phyloP scores from a whole-genome alignment of 2,113 vertebrate genomes.

The Cebus imitator region DNA sequence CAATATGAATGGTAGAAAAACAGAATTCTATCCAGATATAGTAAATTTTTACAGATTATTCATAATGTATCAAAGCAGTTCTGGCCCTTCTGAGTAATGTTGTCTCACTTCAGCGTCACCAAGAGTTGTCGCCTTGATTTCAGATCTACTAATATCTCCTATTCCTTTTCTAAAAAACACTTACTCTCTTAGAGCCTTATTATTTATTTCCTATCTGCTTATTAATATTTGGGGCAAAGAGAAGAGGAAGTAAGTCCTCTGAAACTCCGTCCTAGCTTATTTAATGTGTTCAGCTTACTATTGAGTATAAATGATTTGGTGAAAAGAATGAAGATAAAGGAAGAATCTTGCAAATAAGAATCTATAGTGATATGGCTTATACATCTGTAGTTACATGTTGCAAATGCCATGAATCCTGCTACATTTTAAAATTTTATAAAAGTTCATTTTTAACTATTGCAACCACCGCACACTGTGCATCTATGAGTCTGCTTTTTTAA shows the following conservation, averaged over 20 bases:
- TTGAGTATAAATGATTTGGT: background rate
- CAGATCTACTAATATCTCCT: no score
- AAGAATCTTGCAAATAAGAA: background rate
- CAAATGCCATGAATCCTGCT: no score
- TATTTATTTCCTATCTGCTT: background rate
- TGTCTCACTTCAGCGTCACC: background rate
- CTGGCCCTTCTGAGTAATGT: rapidly evolving
- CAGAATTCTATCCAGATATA: background rate
- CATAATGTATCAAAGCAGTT: rapidly evolving
- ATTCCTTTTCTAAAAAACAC: background rate
- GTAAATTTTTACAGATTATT: background rate
- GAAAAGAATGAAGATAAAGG: background rate
- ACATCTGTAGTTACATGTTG: background rate
- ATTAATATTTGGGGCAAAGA: background rate
- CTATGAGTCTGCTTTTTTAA: background rate
- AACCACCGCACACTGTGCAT: rapidly evolving
- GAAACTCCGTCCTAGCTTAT: background rate
- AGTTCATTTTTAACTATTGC: background rate
- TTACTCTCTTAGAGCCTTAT: background rate
- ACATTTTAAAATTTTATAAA: background rate
- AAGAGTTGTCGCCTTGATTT: background rate
- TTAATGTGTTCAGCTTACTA: background rate
- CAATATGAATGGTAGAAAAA: background rate
- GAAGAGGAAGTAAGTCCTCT: background rate
- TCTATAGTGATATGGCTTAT: background rate